These are phyloP conservation scores for Sitobion miscanthi DNA, from an alignment of 1,140 invertebrate genomes.

Conservation along the genomic window DNA sequence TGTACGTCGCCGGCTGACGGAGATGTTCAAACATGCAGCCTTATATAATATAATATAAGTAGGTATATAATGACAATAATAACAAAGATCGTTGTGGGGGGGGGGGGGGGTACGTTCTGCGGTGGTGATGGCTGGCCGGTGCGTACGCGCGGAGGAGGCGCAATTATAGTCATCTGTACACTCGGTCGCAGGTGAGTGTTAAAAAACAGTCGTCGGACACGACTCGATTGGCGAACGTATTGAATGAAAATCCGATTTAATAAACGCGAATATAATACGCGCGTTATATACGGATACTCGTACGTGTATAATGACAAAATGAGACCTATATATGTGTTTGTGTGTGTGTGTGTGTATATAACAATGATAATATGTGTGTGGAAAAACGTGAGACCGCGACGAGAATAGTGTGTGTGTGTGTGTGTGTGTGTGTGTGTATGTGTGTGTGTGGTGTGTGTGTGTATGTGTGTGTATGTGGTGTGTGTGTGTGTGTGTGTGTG, in stretches of 20 bases:
- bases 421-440: background rate
- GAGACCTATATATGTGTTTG: background rate
- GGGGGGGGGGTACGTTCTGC: background rate
- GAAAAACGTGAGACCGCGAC: slow-evolving; percentile 4
- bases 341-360: background rate
- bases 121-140: background rate
- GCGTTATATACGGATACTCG: background rate
- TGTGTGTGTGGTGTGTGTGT: background rate
- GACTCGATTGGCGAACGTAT: slow-evolving; percentile 30
- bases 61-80: background rate
- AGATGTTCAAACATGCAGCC: background rate
- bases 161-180: background rate
- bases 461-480: background rate
- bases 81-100: background rate
- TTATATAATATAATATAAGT: background rate
- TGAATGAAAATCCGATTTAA: slow-evolving; percentile 44
- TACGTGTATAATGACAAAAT: slow-evolving; percentile 41
- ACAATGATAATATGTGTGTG: background rate
- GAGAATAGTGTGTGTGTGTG: background rate
- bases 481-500: background rate
- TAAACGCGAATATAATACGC: background rate
- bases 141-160: background rate
- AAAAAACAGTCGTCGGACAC: slow-evolving; percentile 14
- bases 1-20: background rate
- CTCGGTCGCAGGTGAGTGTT: background rate